Conservation (phyloP, 2,797 vertebrate genomes). For the Gorsachius magnificus region DNA sequence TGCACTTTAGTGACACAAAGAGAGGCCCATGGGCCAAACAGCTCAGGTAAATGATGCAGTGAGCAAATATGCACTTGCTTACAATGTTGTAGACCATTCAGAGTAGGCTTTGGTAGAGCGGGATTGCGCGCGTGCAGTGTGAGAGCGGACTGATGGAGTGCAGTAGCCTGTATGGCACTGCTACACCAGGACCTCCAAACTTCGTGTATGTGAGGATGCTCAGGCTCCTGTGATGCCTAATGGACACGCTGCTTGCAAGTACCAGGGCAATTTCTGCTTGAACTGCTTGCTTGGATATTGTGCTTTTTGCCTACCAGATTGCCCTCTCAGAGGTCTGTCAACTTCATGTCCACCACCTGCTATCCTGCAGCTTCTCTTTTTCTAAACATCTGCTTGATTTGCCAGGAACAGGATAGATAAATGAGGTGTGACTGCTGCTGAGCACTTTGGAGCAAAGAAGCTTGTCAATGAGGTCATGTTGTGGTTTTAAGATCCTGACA, state of each 20-base stretch:
- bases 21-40: not conserved
- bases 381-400: constrained; percentile 42
- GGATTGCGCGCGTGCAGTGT: not conserved
- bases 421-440: constrained; percentile 3
- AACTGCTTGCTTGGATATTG: not conserved
- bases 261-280: not conserved
- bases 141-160: not conserved
- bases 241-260: not conserved
- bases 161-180: not conserved
- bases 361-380: not conserved
- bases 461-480: not conserved
- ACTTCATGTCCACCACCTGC: not conserved
- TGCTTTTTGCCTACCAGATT: not conserved
- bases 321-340: not conserved
- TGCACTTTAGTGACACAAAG: not conserved
- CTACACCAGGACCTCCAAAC: not conserved
- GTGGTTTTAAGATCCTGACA: not conserved
- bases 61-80: not conserved
- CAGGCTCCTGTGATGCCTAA: not conserved
- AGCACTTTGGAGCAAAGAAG: not conserved
- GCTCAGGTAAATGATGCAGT: not conserved
- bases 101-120: not conserved
- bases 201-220: not conserved
- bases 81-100: not conserved
- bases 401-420: not conserved